Percentiles rank a stretch among this genome's conserved stretches.
phyloP scores from a whole-genome alignment of 1,140 invertebrate species.

The Drosophila carrolli region DNA sequence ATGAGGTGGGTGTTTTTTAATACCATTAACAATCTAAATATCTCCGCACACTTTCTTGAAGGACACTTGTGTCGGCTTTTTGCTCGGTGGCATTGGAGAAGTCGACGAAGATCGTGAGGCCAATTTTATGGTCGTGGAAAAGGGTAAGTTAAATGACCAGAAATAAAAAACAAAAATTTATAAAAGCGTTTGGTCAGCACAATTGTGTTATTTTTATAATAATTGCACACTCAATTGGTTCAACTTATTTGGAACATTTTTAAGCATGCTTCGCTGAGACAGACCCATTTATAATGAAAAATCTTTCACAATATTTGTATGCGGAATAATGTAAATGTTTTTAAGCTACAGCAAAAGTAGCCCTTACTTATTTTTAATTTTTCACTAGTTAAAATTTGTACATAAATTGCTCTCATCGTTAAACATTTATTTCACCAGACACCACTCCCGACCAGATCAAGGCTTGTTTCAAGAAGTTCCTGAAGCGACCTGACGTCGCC shows the following conservation, averaged over 20 bases:
- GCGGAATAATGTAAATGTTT: too few relatives aligned
- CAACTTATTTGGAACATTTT: too few relatives aligned
- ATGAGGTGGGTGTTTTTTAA: conserved; percentile 43
- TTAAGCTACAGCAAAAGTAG: too few relatives aligned
- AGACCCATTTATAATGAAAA: too few relatives aligned
- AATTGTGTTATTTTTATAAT: too few relatives aligned
- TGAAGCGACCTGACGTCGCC: conserved; percentile 98
- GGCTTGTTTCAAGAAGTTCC: conserved; percentile 97
- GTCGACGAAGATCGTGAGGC: conserved; percentile 98
- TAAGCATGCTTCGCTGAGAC: too few relatives aligned
- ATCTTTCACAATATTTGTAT: too few relatives aligned
- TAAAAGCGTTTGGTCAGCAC: too few relatives aligned
- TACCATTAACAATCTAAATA: not conserved
- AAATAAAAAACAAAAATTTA: too few relatives aligned
- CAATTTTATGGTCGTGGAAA: conserved; percentile 99
- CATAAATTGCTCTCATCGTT: conserved; percentile 64
- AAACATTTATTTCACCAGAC: conserved; percentile 86
- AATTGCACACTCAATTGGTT: too few relatives aligned
- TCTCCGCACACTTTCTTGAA: conserved; percentile 77
- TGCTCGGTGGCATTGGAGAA: conserved; percentile 98
- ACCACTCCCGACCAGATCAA: conserved; percentile 98
- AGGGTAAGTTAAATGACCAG: conserved; percentile 88
- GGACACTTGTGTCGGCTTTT: conserved; percentile 99
- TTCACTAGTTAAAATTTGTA: too few relatives aligned
- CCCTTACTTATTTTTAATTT: too few relatives aligned